Conservation (phyloP, 2,888 invertebrate species). For the Drosophila mayaguana region DNA sequence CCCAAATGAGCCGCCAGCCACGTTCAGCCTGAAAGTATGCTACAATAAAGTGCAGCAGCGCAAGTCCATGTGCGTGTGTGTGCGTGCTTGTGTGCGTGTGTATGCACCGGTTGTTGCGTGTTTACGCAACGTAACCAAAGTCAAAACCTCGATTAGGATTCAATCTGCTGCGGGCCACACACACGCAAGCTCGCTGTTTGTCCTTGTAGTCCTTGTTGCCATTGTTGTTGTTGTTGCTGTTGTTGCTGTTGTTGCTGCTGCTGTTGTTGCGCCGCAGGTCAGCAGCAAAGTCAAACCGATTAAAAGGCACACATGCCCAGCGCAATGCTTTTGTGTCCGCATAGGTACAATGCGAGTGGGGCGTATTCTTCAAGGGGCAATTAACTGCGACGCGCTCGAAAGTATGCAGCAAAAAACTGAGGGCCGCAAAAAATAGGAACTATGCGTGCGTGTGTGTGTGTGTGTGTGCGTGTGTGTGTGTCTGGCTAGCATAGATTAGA, state of each 20-base stretch:
- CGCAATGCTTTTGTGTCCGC: constrained; percentile 64
- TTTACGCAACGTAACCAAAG: constrained; percentile 84
- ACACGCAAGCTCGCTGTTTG: constrained; percentile 56
- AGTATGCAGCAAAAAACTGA: constrained; percentile 65
- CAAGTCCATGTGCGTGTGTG: constrained; percentile 11
- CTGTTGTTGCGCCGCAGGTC: constrained; percentile 64
- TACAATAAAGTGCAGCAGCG: constrained; percentile 69
- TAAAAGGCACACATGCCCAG: constrained; percentile 54
- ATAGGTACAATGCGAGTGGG: constrained; percentile 50
- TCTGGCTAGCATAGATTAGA: constrained; percentile 74
- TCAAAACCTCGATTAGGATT: constrained; percentile 84
- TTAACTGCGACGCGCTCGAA: constrained; percentile 74
- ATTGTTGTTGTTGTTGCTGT: too few relatives aligned
- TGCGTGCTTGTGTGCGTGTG: constrained; percentile 4
- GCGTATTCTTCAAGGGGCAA: constrained; percentile 84
- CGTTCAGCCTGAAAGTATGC: constrained; percentile 69
- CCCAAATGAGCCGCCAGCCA: constrained; percentile 47
- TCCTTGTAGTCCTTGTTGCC: constrained; percentile 37
- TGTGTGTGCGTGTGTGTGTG: constrained; percentile 12
- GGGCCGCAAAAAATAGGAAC: constrained; percentile 44
- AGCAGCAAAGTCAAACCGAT: constrained; percentile 76
- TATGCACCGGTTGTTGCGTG: constrained; percentile 80
- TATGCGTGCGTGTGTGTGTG: constrained; percentile 31
- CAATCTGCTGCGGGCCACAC: constrained; percentile 76
- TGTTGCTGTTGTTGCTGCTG: constrained; percentile 8